A percentile compares a stretch with the other conserved stretches of the same genome.
These are phyloP conservation scores for Corapipo altera DNA, from an alignment of 2,113 vertebrate species.

Conservation along the genomic window DNA sequence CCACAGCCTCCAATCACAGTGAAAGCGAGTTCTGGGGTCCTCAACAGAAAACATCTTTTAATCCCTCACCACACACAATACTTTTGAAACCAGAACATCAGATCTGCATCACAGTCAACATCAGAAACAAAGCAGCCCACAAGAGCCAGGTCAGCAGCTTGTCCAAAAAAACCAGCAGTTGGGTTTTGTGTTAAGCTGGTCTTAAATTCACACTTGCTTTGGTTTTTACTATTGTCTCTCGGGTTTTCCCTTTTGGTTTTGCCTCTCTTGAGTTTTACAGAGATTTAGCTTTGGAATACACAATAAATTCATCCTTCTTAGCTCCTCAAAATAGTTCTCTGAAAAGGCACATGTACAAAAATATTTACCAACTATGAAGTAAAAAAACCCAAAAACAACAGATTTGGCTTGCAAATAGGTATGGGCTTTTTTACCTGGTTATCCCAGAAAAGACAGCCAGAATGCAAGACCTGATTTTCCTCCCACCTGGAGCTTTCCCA, in stretches of 20 bases:
- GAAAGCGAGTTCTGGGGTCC: neutral
- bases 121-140: neutral
- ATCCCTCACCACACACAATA: fast-evolving
- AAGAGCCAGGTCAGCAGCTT: neutral
- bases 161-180: neutral
- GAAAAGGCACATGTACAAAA: conserved; percentile 61
- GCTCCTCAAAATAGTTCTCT: conserved; percentile 30
- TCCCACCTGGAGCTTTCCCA: neutral
- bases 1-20: neutral
- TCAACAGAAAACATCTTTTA: neutral
- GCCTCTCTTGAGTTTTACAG: neutral
- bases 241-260: neutral
- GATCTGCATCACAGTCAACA: neutral
- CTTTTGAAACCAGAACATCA: neutral
- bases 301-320: neutral
- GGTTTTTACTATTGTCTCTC: fast-evolving
- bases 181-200: neutral
- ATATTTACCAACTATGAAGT: conserved; percentile 35
- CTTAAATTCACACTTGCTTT: neutral
- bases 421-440: neutral
- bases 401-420: neutral
- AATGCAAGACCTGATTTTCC: neutral
- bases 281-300: neutral
- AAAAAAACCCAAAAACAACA: neutral
- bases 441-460: neutral